Percentiles rank a stretch among this genome's conserved stretches.
These are phyloP conservation scores for Procavia capensis DNA, from an alignment of 2,113 vertebrate species.

Conservation along the genomic window DNA sequence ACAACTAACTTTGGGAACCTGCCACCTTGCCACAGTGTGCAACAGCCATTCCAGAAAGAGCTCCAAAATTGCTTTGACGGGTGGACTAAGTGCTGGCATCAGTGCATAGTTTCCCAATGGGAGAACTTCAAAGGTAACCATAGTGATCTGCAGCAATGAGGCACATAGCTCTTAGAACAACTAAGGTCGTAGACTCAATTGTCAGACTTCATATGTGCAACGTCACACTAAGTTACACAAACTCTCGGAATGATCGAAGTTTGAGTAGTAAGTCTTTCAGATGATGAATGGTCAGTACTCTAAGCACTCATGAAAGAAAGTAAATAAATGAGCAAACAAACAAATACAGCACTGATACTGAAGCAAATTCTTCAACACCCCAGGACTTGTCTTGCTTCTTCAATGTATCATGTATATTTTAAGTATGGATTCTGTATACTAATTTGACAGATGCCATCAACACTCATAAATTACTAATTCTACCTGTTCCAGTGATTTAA, in stretches of 20 bases:
- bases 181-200: no score
- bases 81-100: no score
- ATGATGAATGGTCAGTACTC: not conserved
- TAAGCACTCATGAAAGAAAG: not conserved
- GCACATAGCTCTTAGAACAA: no score
- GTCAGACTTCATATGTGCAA: no score
- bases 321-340: not conserved
- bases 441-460: not conserved
- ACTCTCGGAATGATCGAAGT: not conserved
- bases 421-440: not conserved
- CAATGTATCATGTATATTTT: not conserved
- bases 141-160: no score
- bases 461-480: not conserved
- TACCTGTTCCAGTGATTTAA: not conserved
- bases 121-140: no score
- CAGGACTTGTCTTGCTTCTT: not conserved
- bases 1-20: no score
- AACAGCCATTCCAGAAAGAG: no score
- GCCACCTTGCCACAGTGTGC: no score
- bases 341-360: not conserved
- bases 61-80: no score
- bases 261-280: not conserved
- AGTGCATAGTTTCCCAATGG: no score
- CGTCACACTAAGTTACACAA: constrained; percentile 35
- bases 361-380: not conserved